A percentile compares a stretch with the other conserved stretches of the same genome.
Evolutionary conservation across 2,797 vertebrate genomes (phyloP).

Genomic region (Euthynnus affinis): DNA sequence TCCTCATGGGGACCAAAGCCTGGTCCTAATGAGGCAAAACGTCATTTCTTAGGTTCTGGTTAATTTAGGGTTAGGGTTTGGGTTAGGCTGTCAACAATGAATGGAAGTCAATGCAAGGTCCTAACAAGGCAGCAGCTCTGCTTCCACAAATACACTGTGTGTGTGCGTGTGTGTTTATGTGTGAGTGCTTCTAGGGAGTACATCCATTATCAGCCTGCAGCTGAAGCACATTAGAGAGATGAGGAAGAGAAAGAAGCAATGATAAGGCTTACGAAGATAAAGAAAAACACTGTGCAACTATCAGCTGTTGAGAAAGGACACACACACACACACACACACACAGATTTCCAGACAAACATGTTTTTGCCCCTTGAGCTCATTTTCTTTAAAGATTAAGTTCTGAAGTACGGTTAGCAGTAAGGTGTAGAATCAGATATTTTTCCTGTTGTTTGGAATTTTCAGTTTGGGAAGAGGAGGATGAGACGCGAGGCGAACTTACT

Average conservation of each 20-base stretch:
- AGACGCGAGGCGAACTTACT: no score
- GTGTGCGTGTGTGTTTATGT: slow-evolving; percentile 15
- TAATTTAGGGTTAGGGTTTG: no score
- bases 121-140: no score
- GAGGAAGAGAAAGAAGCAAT: slow-evolving; percentile 32
- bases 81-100: no score
- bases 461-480: no score
- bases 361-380: slow-evolving; percentile 12
- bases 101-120: no score
- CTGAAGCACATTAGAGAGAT: slow-evolving; percentile 53
- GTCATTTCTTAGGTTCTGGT: no score
- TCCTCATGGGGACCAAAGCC: no score
- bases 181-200: slow-evolving; percentile 26
- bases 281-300: slow-evolving; percentile 42
- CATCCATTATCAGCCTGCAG: slow-evolving; percentile 51
- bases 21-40: no score
- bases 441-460: not conserved
- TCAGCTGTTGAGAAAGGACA: slow-evolving; percentile 38
- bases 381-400: slow-evolving; percentile 21
- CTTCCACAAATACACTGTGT: no score
- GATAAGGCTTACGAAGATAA: slow-evolving; percentile 27
- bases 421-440: not conserved
- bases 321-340: not conserved
- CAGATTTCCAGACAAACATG: slow-evolving; percentile 19
- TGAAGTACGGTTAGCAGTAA: not conserved